Base-by-base conservation (phyloP, 1,140 invertebrate genomes). In the Cydia strobilella region DNA sequence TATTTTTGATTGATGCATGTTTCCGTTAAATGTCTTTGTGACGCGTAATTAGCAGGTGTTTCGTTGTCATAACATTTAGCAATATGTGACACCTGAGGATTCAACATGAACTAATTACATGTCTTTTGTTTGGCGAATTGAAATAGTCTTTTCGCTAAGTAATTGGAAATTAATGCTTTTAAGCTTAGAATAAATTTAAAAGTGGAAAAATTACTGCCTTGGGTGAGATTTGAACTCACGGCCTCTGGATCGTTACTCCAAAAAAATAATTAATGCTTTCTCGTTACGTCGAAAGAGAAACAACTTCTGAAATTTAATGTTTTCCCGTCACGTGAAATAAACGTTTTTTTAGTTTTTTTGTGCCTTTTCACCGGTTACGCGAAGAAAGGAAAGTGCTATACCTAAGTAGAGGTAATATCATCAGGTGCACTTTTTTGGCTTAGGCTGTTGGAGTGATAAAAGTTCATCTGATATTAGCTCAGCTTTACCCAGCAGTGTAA, bases 21-120 rank as follows among this genome's bases (percentile, higher is more conserved):
- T 59, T 59, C 54, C 54, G 54, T 59, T 23, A 59, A 54, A 59
- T 59, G 54, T 20, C 20, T 59, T 59, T 59, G 54, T 59, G 54
- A 59, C 54, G 54, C 9, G 18, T 23, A 59, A 59, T 59, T 59
- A 23, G 20, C 54, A 59, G 54, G 54, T 59, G 54, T 59, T 59
- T 20, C 5, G 18, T 59, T 59, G n/a, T 59, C 54, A 59, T 23
- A 59, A 59, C 54, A 59, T 59, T 59, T 45, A n/a, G 54, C 54
- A 59, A 23, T 54, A 54, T 59, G 54, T 23, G 54, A 20, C 54
- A 59, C 54, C 54, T 59, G 54, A 23, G 54, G 20, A 59, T 59
- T 59, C 54, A 59, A 12, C 20, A 23, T 23, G 18, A 59, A 18
- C 18, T 18, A n/a, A 6, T 18, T 51, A 18, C 18, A 45, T 45